A percentile compares a stretch with the other conserved stretches of the same genome.
phyloP scores from a whole-genome alignment of 1,140 invertebrate genomes.

The Gonioctena quinquepunctata region DNA sequence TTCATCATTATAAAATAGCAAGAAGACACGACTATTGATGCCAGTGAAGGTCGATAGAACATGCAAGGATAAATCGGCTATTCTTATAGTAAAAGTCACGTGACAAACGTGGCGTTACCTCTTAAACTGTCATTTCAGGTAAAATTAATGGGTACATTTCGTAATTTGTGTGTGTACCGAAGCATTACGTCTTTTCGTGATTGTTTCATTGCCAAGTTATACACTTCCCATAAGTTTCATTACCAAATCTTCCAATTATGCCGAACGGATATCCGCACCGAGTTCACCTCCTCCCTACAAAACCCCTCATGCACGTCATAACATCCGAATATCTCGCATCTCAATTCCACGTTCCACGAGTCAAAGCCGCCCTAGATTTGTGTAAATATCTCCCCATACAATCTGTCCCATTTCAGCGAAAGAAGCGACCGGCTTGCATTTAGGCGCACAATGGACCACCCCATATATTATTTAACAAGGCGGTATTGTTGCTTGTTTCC shows the following conservation, averaged over 20 bases:
- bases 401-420: conserved; percentile 12
- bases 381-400: conserved; percentile 25
- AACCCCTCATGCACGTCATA: not conserved
- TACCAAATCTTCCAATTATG: not conserved
- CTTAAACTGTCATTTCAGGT: too few species aligned
- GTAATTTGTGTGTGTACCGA: too few species aligned
- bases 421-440: conserved; percentile 4
- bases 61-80: too few species aligned
- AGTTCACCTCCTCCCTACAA: not conserved
- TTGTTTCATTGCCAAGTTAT: too few species aligned
- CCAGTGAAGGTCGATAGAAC: too few species aligned
- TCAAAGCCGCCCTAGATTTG: conserved; percentile 15
- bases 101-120: too few species aligned
- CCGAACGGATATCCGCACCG: not conserved
- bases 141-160: too few species aligned
- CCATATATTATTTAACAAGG: conserved; percentile 37
- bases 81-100: too few species aligned
- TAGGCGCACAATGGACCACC: conserved; percentile 30
- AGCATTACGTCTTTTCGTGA: too few species aligned
- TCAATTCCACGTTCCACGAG: conserved; percentile 2
- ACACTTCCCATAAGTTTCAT: too few species aligned
- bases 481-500: conserved; percentile 15
- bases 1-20: too few species aligned
- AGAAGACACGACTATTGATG: too few species aligned
- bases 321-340: not conserved